A percentile compares a stretch with the other conserved stretches of the same genome.
Evolutionary conservation across 2,888 invertebrate genomes (phyloP).

Genomic region (Ceratothoa steindachneri): DNA sequence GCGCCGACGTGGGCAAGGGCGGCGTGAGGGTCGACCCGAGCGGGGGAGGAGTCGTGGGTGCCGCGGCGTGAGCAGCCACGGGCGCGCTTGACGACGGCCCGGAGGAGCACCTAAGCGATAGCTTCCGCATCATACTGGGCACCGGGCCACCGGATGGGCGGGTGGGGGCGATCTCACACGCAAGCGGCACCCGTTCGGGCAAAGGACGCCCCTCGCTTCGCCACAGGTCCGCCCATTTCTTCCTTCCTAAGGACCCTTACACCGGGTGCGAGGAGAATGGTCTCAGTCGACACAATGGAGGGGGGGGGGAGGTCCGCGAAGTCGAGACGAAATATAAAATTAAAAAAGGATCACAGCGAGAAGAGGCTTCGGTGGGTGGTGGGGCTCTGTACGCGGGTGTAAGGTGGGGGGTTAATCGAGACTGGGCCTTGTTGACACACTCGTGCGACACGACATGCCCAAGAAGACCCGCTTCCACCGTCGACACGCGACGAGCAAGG

Average conservation of each 20-base stretch:
- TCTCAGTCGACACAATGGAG: neutral
- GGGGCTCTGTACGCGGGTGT: too few species aligned
- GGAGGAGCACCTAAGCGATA: slow-evolving; percentile 39
- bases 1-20: slow-evolving; percentile 37
- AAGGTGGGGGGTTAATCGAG: too few species aligned
- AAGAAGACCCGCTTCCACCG: too few species aligned
- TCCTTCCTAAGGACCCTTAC: too few species aligned
- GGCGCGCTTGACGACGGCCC: neutral
- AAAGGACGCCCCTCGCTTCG: too few species aligned
- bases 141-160: too few species aligned
- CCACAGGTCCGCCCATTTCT: too few species aligned
- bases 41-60: slow-evolving; percentile 21
- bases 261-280: too few species aligned
- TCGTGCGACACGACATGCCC: too few species aligned
- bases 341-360: neutral
- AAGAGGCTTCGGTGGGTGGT: slow-evolving; percentile 3
- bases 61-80: neutral
- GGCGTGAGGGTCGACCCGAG: slow-evolving; percentile 14
- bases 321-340: slow-evolving; percentile 6
- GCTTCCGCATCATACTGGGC: slow-evolving; percentile 42
- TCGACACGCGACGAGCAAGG: neutral
- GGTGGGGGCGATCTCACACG: too few species aligned
- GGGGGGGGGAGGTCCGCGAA: neutral
- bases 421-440: too few species aligned
- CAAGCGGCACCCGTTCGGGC: too few species aligned